Evolutionary conservation across 2,888 invertebrate species (phyloP), one percentile per base, ranked within the genome.

Genomic region (Ariolimax columbianus): DNA sequence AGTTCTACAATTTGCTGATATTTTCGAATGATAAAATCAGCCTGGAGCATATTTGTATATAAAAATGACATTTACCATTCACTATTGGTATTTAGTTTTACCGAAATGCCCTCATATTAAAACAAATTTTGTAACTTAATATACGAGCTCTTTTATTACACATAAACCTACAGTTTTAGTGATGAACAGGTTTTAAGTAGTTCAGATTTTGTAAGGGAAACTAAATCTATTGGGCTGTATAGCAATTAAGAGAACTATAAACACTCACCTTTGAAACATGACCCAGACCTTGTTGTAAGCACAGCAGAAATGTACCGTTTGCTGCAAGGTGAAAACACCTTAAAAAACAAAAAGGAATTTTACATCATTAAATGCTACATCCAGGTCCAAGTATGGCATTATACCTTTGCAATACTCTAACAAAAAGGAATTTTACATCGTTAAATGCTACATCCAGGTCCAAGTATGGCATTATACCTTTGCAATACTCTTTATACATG

Each of bases 241-340:
- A 9, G 0, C 17, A 47, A 26, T 73, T 11, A 43, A 43, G 17
- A 77, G 30, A 9, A 26, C 55, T 63, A 36, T 59, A 47, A 77
- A 2, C 40, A 75, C 89, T 86, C 89, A 94, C 94, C 92, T 88
- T 89, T 88, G 87, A 95, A 95, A 89, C 95, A 95, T 30, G 89
- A 84, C 33, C 88, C 97, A 0, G 98, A 97, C 94, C 99, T 99
- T 0, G 97, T 97, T 94, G 97, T 96, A 82, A 99, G 95, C 63
- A 99, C 98, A 94, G 98, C 97, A 81, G 97, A 96, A 88, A 99
- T 98, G 0, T 98, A 98, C 38, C 98, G 96, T 87, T 97, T 95
- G 92, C 98, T 98, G 94, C 99, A 99, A 0, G 98, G 98, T 0
- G 98, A 99, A 93, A 99, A 99, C 92, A 97, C 95, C 98, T 98